Evolutionary conservation across 2,113 vertebrate genomes (phyloP), one percentile per base, ranked within the genome.

Genomic region (Lathamus discolor): DNA sequence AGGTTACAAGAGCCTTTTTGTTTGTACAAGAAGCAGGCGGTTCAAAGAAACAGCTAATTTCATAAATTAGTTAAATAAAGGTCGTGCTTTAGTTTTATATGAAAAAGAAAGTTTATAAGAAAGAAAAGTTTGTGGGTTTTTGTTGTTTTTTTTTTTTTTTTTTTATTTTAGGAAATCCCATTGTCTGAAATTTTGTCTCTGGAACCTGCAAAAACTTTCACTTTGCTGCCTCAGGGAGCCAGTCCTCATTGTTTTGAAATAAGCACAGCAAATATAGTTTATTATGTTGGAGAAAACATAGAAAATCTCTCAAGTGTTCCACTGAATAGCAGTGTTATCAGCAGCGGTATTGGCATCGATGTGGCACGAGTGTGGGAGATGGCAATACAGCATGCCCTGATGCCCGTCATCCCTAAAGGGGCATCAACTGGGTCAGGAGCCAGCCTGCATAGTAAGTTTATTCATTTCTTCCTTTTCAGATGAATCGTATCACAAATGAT

Each of bases 171-270:
- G 99, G 99, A 99, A 98, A 99, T 99, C 89, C 99, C 99, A 41
- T 97, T 99, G 94, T 99, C 99, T 43, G 99, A 99, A 98, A 98
- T 99, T 96, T 97, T 99, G 82, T 99, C 98, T 57, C 96, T 99
- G 97, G 99, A 99, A 77, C 98, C 98, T n/a, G 99, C 98, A 89
- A 99, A 99, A 97, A 98, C 96, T 63, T 98, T 99, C 48, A 98
- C 97, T 70, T 96, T 98, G 77, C 97, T 99, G 59, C 98, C 98
- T 31, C 98, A 98, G 59, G 99, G 98, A 88, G 98, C 99, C 67
- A 99, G 98, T 89, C 98, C 98, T 70, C 99, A 99, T 93, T 99
- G 99, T 96, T 99, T 99, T 76, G 99, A 99, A 98, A 99, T 99
- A 96, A 98, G 98, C 83, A 99, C 99, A 13, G 98, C 98, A 20